Base-by-base conservation (phyloP, 2,113 vertebrate species). In the Misgurnus anguillicaudatus region DNA sequence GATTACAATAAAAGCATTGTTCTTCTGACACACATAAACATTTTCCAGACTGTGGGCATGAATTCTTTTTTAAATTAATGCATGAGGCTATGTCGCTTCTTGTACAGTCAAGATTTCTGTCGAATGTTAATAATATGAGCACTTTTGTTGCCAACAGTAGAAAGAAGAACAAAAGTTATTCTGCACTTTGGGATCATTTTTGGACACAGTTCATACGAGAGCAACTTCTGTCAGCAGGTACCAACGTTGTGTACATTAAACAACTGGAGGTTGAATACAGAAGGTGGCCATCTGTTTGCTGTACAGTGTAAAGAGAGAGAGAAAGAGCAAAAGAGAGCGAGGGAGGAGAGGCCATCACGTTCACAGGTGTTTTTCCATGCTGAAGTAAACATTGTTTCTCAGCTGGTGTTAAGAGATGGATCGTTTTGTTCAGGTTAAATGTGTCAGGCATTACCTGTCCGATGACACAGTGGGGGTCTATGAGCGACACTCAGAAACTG, bases 1-100 rank as follows among this genome's bases (percentile, higher is more conserved):
- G 39, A 61, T 75, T 75, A 92, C 85, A 92, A 88, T 87, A 75
- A 48, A 77, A 80, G 76, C 77, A 76, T 90, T 93, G 89, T 75
- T 62, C 58, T 74, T 36, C 38, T 75, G 57, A 61, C 72, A 62
- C 72, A 60, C 42, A 6, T 21, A 47, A 21, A 75, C 86, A 85
- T 87, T 88, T 88, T 87, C 81, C 78, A 85, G 53, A 81, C 51
- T 42, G 24, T 86, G 88, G 72, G 72, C 58, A 75, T 47, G 58
- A 57, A 62, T 45, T 47, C 2, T 0, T 62, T 62, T 62, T 62
- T 62, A 75, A 75, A 62, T 82, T 83, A 86, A 90, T 87, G 84
- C 80, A 84, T 11, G 39, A 24, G 51, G 10, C 51, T 19, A 10
- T 3, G 11, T 11, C 6, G 17, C 11, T 39, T 41, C 41, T 61